Evolutionary conservation across 2,888 invertebrate species (phyloP), one percentile per base, ranked within the genome.

Genomic region (Hipparchia semele): DNA sequence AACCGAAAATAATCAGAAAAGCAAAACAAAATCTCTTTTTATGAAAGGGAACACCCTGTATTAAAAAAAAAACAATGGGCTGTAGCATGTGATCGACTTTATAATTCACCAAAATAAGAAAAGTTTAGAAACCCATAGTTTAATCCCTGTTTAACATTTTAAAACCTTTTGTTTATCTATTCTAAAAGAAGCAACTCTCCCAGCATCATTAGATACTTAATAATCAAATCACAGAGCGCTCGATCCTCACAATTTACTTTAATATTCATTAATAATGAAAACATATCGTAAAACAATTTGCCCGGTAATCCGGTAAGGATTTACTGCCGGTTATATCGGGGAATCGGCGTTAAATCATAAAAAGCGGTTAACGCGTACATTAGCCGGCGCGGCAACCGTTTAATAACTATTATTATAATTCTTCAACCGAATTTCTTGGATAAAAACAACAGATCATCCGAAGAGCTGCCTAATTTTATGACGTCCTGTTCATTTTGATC

Each of bases 391-490:
- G 84, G 89, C 89, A 88, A 86, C 88, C 83, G 83, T 87, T 86
- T 93, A 93, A 93, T 93, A 90, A 91, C 92, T 92, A 89, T 92
- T 91, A 92, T 92, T 92, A 92, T 86, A 86, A 81, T 84, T 86
- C 88, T 87, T 87, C 87, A 90, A 65, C 51, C 89, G 86, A 88
- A 90, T 90, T 89, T 88, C 89, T 85, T 82, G 81, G 83, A 89
- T 89, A 88, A 88, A 79, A 80, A 77, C 72, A 70, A 71, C 70
- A 75, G 71, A 73, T 73, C 65, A 60, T 62, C 68, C 8, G 71
- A 70, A 71, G 64, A 73, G 71, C 72, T 68, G 75, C 72, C 73
- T 74, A 73, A 71, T 65, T 66, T 78, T 78, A 79, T 79, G 73
- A 39, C 68, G 67, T 78, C 77, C 78, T 78, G 72, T 72, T 71